phyloP scores from a whole-genome alignment of 2,113 vertebrate species.

The Chaetorhynchus papuensis region DNA sequence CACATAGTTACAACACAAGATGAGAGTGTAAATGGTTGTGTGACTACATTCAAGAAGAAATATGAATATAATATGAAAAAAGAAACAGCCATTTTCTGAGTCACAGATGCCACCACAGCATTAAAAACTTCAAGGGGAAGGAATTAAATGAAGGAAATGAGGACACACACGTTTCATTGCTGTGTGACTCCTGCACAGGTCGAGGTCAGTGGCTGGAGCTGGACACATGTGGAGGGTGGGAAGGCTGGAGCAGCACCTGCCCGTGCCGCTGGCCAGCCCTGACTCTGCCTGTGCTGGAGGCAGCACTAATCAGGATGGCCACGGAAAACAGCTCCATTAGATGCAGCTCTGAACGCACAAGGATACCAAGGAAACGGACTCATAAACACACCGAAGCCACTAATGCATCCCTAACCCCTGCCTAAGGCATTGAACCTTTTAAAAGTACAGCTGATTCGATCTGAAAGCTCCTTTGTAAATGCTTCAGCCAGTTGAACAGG shows the following conservation, averaged over 20 bases:
- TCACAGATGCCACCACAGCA: background rate
- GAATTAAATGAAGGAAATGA: background rate
- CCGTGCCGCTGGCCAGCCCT: accelerated
- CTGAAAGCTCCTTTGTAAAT: background rate
- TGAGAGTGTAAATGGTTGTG: background rate
- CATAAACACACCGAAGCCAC: background rate
- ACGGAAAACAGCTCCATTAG: background rate
- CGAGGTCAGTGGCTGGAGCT: background rate
- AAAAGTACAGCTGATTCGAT: background rate
- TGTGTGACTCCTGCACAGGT: background rate
- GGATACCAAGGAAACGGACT: background rate
- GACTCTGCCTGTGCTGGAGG: background rate
- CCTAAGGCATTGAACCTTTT: background rate
- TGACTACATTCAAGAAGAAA: background rate
- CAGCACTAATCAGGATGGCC: accelerated
- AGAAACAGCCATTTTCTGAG: background rate
- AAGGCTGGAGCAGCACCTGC: background rate
- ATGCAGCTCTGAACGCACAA: accelerated
- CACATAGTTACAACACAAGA: background rate
- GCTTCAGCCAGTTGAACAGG: background rate
- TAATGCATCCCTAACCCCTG: background rate
- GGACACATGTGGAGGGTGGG: background rate
- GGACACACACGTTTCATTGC: background rate
- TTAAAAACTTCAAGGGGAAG: background rate
- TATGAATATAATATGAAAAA: background rate